phyloP scores from a whole-genome alignment of 2,797 vertebrate genomes.

The Myotis vivesi region DNA sequence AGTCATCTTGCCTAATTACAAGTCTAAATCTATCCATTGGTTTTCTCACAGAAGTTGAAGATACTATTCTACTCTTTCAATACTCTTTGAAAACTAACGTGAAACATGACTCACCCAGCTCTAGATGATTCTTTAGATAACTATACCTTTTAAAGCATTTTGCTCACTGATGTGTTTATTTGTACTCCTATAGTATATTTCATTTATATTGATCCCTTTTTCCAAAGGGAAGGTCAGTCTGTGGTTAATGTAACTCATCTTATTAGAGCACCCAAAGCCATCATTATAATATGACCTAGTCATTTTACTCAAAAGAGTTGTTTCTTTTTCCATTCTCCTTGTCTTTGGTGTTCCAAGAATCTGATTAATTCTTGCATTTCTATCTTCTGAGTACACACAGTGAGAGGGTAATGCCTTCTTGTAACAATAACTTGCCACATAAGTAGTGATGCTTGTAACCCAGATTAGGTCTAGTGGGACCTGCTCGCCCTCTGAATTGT shows the following conservation, averaged over 20 bases:
- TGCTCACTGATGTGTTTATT: slow-evolving; percentile 10
- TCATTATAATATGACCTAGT: neutral
- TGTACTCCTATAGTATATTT: neutral
- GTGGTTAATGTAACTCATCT: slow-evolving; percentile 26
- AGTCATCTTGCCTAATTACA: neutral
- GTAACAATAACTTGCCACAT: neutral
- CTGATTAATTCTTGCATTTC: neutral
- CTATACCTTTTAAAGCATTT: slow-evolving; percentile 32
- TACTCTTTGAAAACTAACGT: neutral
- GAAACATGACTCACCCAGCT: neutral
- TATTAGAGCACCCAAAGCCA: neutral
- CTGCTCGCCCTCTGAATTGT: neutral
- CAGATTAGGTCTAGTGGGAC: neutral
- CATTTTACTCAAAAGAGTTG: neutral
- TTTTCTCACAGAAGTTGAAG: neutral
- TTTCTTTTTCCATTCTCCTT: neutral
- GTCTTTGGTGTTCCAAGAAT: neutral
- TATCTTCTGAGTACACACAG: neutral
- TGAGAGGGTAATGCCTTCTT: neutral
- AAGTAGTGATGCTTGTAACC: neutral
- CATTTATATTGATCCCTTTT: neutral
- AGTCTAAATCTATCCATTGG: neutral
- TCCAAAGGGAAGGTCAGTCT: slow-evolving; percentile 46
- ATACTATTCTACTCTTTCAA: neutral
- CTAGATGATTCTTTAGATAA: slow-evolving; percentile 29